Conservation (phyloP, 2,888 invertebrate genomes). For the Drosophila anomalipes region DNA sequence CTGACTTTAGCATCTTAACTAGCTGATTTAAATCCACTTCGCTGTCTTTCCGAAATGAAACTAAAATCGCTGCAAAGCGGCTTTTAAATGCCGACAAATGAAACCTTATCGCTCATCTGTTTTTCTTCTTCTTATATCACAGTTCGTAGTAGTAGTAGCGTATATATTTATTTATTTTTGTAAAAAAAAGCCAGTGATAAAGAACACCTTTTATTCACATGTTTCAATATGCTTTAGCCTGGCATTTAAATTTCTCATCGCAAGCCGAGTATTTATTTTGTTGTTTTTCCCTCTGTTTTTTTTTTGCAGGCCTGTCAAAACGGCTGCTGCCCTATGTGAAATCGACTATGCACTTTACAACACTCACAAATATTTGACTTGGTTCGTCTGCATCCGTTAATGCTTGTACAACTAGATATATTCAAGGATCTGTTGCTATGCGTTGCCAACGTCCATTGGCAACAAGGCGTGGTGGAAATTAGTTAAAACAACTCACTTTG, state of each 20-base stretch:
- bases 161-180: not conserved
- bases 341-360: conserved; percentile 14
- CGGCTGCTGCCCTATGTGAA: conserved; percentile 10
- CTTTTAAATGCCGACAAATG: conserved; percentile 46
- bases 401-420: conserved; percentile 83
- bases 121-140: conserved; percentile 35
- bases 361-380: conserved; percentile 83
- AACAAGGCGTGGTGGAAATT: conserved; percentile 81
- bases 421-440: conserved; percentile 85
- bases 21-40: not conserved
- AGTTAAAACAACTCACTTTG: not conserved
- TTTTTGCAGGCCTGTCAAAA: conserved; percentile 41
- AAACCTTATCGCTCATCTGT: conserved; percentile 43
- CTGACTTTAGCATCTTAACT: conserved; percentile 25
- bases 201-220: not conserved
- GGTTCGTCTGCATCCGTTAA: conserved; percentile 78
- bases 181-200: not conserved
- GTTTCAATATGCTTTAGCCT: not conserved
- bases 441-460: conserved; percentile 84
- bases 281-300: not conserved
- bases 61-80: conserved; percentile 10
- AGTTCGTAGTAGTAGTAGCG: too few relatives aligned
- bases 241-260: not conserved
- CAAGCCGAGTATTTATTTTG: not conserved
- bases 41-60: conserved; percentile 12